phyloP scores from a whole-genome alignment of 2,888 invertebrate genomes.

The Lissonota sp. region DNA sequence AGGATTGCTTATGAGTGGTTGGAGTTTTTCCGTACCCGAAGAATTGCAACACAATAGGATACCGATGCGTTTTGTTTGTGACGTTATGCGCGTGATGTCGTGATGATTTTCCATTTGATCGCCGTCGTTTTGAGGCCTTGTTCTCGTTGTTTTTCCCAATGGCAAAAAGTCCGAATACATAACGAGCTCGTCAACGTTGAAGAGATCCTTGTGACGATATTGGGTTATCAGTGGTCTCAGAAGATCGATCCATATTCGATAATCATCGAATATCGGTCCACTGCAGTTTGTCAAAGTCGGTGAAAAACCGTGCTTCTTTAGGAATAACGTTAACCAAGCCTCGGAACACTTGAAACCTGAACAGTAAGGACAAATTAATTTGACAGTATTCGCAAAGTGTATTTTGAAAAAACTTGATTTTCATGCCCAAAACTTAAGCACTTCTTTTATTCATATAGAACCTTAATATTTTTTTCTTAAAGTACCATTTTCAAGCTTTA shows the following conservation, averaged over 20 bases:
- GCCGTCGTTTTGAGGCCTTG: not conserved
- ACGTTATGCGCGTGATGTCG: not conserved
- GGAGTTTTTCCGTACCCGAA: constrained; percentile 74
- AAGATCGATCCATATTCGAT: constrained; percentile 73
- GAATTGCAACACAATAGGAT: constrained; percentile 75
- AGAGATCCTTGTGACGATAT: constrained; percentile 74
- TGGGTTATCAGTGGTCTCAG: constrained; percentile 71
- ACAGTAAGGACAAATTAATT: not conserved
- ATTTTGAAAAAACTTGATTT: constrained; percentile 9
- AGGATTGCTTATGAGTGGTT: constrained; percentile 73
- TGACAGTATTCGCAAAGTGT: no score
- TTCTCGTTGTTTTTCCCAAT: constrained; percentile 16
- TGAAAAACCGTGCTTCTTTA: constrained; percentile 73
- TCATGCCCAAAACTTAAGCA: no score
- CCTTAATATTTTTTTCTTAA: no score
- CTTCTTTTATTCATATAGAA: no score
- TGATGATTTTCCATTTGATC: not conserved
- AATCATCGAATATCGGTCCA: constrained; percentile 74
- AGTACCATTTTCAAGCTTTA: no score
- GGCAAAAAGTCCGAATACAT: constrained; percentile 73
- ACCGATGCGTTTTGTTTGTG: constrained; percentile 61
- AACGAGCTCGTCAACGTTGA: constrained; percentile 74
- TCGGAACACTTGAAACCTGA: constrained; percentile 75
- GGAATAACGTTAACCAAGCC: constrained; percentile 73
- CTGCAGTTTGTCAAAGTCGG: constrained; percentile 60